A percentile compares a stretch with the other conserved stretches of the same genome.
phyloP scores from a whole-genome alignment of 2,888 invertebrate genomes.

The Melanchra persicariae region DNA sequence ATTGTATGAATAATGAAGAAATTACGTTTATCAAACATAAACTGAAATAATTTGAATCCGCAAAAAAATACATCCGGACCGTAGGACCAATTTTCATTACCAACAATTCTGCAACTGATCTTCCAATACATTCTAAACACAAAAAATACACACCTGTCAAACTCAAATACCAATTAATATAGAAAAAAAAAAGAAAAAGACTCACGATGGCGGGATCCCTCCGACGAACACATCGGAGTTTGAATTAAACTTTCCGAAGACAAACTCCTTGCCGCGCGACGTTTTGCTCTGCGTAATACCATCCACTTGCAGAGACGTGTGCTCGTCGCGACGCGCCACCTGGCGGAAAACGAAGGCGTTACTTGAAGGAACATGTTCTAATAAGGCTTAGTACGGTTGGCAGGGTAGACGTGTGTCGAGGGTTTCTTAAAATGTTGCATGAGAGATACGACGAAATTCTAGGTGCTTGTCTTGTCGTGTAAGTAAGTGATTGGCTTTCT shows the following conservation, averaged over 20 bases:
- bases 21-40: background rate
- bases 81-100: conserved; percentile 12
- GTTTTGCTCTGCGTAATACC: conserved; percentile 94
- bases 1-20: too few species aligned
- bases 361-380: conserved; percentile 17
- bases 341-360: conserved; percentile 61
- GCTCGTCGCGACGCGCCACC: conserved; percentile 94
- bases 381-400: conserved; percentile 18
- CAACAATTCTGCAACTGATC: too few species aligned
- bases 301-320: conserved; percentile 96
- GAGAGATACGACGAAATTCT: background rate
- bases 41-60: background rate
- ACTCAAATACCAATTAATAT: conserved; percentile 22
- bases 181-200: conserved; percentile 59
- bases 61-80: background rate
- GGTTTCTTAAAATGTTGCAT: background rate
- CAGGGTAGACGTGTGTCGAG: conserved; percentile 1
- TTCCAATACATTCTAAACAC: too few species aligned
- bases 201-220: conserved; percentile 97
- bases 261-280: conserved; percentile 96
- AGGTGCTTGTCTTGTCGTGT: background rate
- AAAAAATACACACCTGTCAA: background rate
- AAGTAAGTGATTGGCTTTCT: background rate
- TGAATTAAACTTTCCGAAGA: conserved; percentile 96
- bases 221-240: conserved; percentile 99